phyloP scores from a whole-genome alignment of 2,113 vertebrate species.

The Macroglossus sobrinus region DNA sequence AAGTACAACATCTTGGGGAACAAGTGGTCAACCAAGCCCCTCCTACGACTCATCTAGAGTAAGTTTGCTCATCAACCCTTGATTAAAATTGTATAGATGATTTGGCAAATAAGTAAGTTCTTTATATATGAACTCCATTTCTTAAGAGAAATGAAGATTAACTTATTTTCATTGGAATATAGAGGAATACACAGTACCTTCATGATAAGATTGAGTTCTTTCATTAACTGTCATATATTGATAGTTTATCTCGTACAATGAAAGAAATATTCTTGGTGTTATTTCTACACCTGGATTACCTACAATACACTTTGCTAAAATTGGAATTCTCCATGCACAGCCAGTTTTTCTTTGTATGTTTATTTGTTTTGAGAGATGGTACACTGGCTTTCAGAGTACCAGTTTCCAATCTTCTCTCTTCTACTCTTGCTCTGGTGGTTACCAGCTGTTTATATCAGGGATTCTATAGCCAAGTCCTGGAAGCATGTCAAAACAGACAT shows the following conservation, averaged over 20 bases:
- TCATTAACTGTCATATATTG: background rate
- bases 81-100: background rate
- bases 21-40: conserved; percentile 94
- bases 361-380: conserved; percentile 2
- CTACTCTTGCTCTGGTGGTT: background rate
- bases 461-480: background rate
- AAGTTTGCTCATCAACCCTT: conserved; percentile 79
- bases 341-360: background rate
- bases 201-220: background rate
- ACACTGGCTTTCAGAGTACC: background rate
- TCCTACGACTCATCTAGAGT: conserved; percentile 96
- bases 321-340: background rate
- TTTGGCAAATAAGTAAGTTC: background rate
- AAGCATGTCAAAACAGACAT: background rate
- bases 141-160: conserved; percentile 26
- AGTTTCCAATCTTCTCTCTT: background rate
- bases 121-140: background rate
- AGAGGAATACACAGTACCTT: background rate
- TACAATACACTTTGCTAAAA: background rate
- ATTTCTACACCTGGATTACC: background rate
- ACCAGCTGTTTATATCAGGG: background rate
- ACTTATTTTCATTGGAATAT: conserved; percentile 15
- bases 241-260: background rate
- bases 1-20: conserved; percentile 92
- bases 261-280: background rate